Conservation (phyloP, 1,140 invertebrate genomes). For the Tenebrio molitor region DNA sequence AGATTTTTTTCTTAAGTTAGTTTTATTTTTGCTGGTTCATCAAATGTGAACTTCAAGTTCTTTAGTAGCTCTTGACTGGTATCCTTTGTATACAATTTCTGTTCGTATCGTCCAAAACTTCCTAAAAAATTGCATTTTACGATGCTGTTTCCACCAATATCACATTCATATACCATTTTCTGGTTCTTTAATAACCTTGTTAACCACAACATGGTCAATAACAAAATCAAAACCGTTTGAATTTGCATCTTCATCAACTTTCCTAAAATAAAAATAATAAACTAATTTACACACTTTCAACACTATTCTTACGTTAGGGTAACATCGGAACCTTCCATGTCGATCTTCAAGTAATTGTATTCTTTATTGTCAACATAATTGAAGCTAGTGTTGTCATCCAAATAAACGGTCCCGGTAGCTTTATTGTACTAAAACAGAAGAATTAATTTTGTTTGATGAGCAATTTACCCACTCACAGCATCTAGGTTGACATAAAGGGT, state of each 20-base stretch:
- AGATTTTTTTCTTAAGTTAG: too few relatives aligned
- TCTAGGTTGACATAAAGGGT: conserved; percentile 50
- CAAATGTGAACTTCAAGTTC: neutral
- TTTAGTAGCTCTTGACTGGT: neutral
- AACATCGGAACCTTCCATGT: conserved; percentile 34
- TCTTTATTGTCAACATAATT: conserved; percentile 47
- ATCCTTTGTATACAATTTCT: neutral
- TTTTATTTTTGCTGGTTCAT: neutral
- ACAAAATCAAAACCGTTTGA: neutral
- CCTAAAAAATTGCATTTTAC: neutral
- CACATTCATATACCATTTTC: conserved; percentile 5
- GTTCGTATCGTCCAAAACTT: neutral
- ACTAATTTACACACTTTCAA: neutral
- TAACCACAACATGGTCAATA: neutral
- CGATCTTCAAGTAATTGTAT: conserved; percentile 43
- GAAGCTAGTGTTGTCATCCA: conserved; percentile 54
- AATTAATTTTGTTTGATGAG: too few relatives aligned
- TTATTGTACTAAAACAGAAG: conserved; percentile 46
- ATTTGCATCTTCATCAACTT: conserved; percentile 13
- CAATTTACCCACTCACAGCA: too few relatives aligned
- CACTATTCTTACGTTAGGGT: conserved; percentile 32
- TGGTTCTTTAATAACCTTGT: neutral
- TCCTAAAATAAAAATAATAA: neutral
- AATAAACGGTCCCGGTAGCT: conserved; percentile 41
- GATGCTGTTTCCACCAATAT: too few relatives aligned